A percentile compares a stretch with the other conserved stretches of the same genome.
phyloP scores from a whole-genome alignment of 2,888 invertebrate species.

The Alviniconcha strummeri region DNA sequence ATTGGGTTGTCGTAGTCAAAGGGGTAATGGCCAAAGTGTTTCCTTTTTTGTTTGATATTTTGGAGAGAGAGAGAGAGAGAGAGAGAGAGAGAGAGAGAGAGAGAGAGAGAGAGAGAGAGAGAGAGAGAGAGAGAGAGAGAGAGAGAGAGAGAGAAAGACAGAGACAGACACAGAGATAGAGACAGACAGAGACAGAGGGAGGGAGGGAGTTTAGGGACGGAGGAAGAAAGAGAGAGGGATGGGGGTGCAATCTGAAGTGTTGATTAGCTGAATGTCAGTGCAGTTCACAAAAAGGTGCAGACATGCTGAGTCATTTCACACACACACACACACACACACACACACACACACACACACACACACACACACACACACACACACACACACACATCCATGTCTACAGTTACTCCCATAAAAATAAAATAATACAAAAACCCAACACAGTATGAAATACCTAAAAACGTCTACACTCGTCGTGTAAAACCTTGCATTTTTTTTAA shows the following conservation, averaged over 20 bases:
- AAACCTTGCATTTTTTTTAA: too few relatives aligned
- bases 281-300: neutral
- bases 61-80: neutral
- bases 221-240: neutral
- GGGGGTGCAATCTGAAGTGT: neutral
- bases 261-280: too few relatives aligned
- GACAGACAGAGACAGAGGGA: neutral
- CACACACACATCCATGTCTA: neutral
- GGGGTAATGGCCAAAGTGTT: neutral
- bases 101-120: slow-evolving; percentile 4
- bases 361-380: neutral
- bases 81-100: slow-evolving; percentile 7
- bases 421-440: too few relatives aligned
- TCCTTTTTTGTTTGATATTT: neutral
- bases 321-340: neutral
- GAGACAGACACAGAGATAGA: neutral
- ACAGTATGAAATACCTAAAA: too few relatives aligned
- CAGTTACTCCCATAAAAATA: too few relatives aligned
- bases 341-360: neutral
- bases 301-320: neutral
- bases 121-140: neutral
- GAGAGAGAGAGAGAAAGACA: neutral
- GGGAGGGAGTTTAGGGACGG: neutral
- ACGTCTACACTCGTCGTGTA: too few relatives aligned
- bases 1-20: neutral